Conservation (phyloP, 1,140 invertebrate genomes). For the Tenebrio molitor region DNA sequence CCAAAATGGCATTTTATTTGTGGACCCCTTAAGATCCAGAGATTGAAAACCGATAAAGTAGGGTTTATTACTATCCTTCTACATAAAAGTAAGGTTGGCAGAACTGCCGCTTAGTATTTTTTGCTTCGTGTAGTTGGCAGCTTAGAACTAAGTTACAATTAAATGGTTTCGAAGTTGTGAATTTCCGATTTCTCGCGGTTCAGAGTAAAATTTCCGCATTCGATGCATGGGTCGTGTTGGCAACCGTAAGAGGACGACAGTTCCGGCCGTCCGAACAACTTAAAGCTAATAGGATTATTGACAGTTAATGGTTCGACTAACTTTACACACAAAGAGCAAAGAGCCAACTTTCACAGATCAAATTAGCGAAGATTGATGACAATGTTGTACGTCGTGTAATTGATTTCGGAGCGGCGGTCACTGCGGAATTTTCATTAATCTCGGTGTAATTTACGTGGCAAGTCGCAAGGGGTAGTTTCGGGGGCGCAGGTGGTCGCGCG, state of each 20-base stretch:
- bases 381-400: background rate
- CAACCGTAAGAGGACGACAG: background rate
- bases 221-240: background rate
- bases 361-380: constrained; percentile 34
- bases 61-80: no score
- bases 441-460: background rate
- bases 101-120: no score
- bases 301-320: constrained; percentile 29
- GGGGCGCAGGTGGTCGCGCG: no score
- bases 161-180: no score
- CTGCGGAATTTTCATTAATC: constrained; percentile 12
- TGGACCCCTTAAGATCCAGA: no score
- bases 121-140: no score
- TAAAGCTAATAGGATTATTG: constrained; percentile 43
- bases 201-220: background rate
- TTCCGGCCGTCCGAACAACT: constrained; percentile 12
- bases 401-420: constrained; percentile 14
- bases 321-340: constrained; percentile 29
- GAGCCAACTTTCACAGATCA: constrained; percentile 31
- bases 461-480: no score
- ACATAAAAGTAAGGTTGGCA: no score
- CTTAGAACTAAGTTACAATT: no score
- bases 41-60: no score
- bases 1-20: no score
- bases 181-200: no score